These are phyloP conservation scores for Scaptomyza graminum DNA, from an alignment of 1,140 invertebrate species.

Conservation along the genomic window DNA sequence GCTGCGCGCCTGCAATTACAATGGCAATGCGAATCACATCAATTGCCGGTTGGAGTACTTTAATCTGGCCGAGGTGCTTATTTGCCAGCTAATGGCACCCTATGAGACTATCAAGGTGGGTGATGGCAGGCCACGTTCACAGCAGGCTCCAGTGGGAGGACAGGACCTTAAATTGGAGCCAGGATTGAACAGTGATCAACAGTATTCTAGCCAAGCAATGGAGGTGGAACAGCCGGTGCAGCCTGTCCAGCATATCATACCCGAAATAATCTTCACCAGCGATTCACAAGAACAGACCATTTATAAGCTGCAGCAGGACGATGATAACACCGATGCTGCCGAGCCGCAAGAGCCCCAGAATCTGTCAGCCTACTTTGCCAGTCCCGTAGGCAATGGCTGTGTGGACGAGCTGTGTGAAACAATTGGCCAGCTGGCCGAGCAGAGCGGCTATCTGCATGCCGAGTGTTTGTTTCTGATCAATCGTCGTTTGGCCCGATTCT, in stretches of 20 bases:
- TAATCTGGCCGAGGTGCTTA: constrained; percentile 73
- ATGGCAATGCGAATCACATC: constrained; percentile 62
- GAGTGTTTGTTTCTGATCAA: constrained; percentile 74
- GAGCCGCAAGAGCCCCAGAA: constrained; percentile 40
- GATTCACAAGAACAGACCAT: constrained; percentile 55
- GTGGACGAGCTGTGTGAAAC: constrained; percentile 77
- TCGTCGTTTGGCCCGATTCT: constrained; percentile 69
- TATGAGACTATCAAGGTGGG: constrained; percentile 72
- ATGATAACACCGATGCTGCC: constrained; percentile 39
- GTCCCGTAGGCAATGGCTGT: constrained; percentile 46
- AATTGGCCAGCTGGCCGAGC: constrained; percentile 65
- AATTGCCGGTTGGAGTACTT: constrained; percentile 70
- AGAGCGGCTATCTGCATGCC: constrained; percentile 72
- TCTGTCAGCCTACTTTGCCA: constrained; percentile 71
- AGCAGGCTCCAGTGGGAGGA: background rate
- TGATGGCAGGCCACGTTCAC: constrained; percentile 10
- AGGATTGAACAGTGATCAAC: constrained; percentile 17
- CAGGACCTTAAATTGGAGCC: constrained; percentile 54
- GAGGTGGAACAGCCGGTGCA: constrained; percentile 21
- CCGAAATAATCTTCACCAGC: constrained; percentile 32
- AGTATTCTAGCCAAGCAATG: constrained; percentile 21
- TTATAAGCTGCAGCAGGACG: constrained; percentile 60
- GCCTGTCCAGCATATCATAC: constrained; percentile 8
- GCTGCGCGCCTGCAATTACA: constrained; percentile 65
- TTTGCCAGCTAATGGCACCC: constrained; percentile 74